Conservation (phyloP, 2,797 vertebrate species). For the Mionectes olivaceus region DNA sequence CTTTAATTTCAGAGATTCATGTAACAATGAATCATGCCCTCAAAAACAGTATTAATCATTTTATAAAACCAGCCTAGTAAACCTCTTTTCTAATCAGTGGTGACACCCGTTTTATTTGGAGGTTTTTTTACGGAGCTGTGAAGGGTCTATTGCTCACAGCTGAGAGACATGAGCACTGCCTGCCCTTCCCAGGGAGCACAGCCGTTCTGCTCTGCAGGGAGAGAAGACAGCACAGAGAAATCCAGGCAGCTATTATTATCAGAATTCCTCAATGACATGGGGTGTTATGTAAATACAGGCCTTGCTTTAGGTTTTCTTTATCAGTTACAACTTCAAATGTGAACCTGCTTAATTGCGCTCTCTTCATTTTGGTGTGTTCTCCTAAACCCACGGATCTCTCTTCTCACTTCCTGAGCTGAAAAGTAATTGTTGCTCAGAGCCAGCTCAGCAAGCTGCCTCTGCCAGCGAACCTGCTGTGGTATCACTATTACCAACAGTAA, state of each 20-base stretch:
- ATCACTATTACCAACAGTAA: conserved; percentile 60
- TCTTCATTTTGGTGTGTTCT: conserved; percentile 31
- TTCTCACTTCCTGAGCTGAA: conserved; percentile 40
- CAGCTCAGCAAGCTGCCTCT: conserved; percentile 51
- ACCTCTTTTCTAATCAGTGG: background rate
- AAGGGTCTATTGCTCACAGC: background rate
- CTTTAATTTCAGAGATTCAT: background rate
- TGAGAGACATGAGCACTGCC: background rate
- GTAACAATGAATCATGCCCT: background rate
- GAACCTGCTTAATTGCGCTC: conserved; percentile 44
- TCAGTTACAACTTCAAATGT: conserved; percentile 7
- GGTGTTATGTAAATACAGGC: conserved; percentile 22
- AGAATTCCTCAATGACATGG: background rate
- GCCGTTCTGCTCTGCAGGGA: background rate
- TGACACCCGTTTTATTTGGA: background rate
- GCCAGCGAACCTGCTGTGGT: conserved; percentile 63
- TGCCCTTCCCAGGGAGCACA: background rate
- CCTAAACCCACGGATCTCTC: conserved; percentile 44
- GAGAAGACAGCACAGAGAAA: background rate
- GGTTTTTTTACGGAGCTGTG: background rate
- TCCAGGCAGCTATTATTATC: background rate
- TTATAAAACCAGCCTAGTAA: background rate
- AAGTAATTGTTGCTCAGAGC: conserved; percentile 64
- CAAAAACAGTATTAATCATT: background rate
- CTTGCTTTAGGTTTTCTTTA: background rate